Base-by-base conservation (phyloP, 2,113 vertebrate genomes). In the Progne subis region DNA sequence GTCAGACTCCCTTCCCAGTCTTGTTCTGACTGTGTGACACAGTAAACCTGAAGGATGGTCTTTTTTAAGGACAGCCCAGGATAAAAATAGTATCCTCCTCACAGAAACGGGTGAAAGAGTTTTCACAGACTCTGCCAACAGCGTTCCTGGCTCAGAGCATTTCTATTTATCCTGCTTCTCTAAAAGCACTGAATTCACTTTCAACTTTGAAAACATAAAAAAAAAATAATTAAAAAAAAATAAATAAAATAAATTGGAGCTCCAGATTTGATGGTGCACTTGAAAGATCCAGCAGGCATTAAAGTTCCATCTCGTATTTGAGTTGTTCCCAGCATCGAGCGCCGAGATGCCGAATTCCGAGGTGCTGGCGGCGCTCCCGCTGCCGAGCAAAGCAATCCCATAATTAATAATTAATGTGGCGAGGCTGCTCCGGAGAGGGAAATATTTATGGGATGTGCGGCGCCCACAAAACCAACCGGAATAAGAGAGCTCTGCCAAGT, bases 381-480 rank as follows among this genome's bases (percentile, higher is more conserved):
- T 52, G 71, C 90, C 95, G 43, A 44, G 88, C 91, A 43, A 41
- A 76, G 71, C 67, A 89, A 82, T 94, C 85, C 95, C 50, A 28
- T 90, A 37, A 37, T 37, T 37, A 37, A 37, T 37, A 37, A 37
- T 37, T 37, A 83, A 85, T 15, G 81, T 82, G 85, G 65, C 32
- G 46, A 96, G 60, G 63, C 74, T 81, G 53, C 92, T 77, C 86
- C 93, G 43, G 89, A 82, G 47, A 82, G 92, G 90, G 67, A 95
- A 96, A 98, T 94, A 95, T 97, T 98, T 96, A 94, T 96, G 97
- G 96, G 98, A 97, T 98, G 93, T 98, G 97, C 97, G 97, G 96
- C 96, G 97, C 96, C 96, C 97, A 86, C 96, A 95, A 82, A 98
- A 95, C 78, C 96, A 97, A 55, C 77, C 24, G 7, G 92, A 89